Base-by-base conservation (phyloP, 2,888 invertebrate genomes). In the Dynastes grantii region DNA sequence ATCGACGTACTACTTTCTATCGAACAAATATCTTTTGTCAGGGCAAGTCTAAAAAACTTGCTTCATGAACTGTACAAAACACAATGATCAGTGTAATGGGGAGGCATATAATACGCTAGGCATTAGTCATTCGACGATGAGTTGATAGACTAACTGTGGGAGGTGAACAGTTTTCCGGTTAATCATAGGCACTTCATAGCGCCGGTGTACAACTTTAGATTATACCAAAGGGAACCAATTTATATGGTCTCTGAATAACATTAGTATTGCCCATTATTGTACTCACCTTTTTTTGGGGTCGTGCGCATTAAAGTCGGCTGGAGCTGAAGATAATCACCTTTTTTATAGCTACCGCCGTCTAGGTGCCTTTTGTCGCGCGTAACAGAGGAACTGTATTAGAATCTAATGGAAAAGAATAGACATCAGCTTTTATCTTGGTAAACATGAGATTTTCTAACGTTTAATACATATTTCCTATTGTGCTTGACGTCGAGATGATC, bases 91-190 rank as follows among this genome's bases (percentile, higher is more conserved):
- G 55, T 55, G 16, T 55, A 55, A 51, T 51, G 51, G 51, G 55
- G 0, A 55, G 55, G 55, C 16, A 55, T 16, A 55, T 55, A 55
- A 55, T 55, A 55, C n/a, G n/a, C 16, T 16, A 5, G n/a, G 55
- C n/a, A 16, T 55, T 55, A 55, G 55, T 55, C 16, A 55, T 55
- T 55, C 16, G 13, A 71, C 13, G 29, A 45, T 45, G 37, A 61
- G 53, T 55, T 71, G 16, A 55, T 55, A 16, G 55, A 55, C 51
- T 51, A 16, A 67, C 68, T 22, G 77, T 63, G 68, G 40, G 55
- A 55, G 70, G 45, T 61, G 58, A 77, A 68, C 68, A 37, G 22
- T 77, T 68, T 77, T 77, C 77, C 77, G 68, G 77, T 67, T 55
- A 53, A 77, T 77, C 68, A 77, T 49, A 67, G 55, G 32, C 29